These are phyloP conservation scores for Sylvia borin DNA, from an alignment of 2,797 vertebrate species.

Conservation along the genomic window DNA sequence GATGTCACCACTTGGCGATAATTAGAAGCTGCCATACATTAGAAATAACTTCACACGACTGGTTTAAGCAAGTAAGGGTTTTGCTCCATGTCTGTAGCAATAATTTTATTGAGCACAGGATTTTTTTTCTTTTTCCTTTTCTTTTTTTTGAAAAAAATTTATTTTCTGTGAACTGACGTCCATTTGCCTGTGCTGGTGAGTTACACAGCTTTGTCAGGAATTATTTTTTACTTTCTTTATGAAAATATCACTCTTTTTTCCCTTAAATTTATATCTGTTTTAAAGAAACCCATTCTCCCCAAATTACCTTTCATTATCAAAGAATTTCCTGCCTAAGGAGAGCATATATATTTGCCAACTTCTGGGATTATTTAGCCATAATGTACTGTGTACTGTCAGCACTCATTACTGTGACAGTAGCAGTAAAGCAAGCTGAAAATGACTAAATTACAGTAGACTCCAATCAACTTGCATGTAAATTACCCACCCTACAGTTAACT, in stretches of 20 bases:
- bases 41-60: constrained; percentile 41
- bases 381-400: constrained; percentile 57
- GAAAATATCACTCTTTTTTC: constrained; percentile 1
- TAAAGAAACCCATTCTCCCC: constrained; percentile 46
- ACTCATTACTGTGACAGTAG: constrained; percentile 57
- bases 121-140: not conserved
- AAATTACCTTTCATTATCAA: constrained; percentile 61
- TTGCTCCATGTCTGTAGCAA: not conserved
- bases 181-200: not conserved
- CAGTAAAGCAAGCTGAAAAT: constrained; percentile 65
- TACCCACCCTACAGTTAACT: constrained; percentile 30
- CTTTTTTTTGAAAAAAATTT: not conserved
- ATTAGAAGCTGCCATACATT: constrained; percentile 57
- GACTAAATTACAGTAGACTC: constrained; percentile 59
- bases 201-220: not conserved
- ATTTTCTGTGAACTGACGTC: not conserved
- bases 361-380: constrained; percentile 60
- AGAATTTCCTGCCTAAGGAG: constrained; percentile 54
- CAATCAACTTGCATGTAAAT: constrained; percentile 54
- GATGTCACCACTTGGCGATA: constrained; percentile 64
- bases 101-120: not conserved
- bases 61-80: not conserved
- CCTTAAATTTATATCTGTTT: constrained; percentile 33
- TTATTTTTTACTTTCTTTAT: constrained; percentile 9
- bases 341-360: constrained; percentile 34